phyloP scores from a whole-genome alignment of 2,113 vertebrate species.

The Miniopterus natalensis region DNA sequence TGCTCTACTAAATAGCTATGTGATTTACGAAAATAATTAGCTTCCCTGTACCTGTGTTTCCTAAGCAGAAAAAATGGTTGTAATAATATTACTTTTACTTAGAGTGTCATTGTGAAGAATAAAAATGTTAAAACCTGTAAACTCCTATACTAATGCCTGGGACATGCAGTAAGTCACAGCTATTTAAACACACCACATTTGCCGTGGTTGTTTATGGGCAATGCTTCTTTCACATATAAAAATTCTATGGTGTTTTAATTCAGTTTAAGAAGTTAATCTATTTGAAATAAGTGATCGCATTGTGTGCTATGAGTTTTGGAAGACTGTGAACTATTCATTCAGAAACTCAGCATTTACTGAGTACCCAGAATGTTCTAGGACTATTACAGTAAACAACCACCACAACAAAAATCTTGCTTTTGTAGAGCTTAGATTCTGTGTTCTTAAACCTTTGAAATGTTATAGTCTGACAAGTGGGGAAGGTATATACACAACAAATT shows the following conservation, averaged over 20 bases:
- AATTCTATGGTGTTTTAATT: background rate
- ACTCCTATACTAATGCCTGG: background rate
- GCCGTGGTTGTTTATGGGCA: background rate
- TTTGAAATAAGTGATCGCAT: background rate
- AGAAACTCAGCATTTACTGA: background rate
- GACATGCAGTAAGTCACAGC: background rate
- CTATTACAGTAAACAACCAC: background rate
- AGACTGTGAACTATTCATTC: background rate
- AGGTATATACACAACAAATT: background rate
- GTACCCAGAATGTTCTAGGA: background rate
- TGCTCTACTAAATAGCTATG: background rate
- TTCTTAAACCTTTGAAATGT: background rate
- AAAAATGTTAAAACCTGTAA: conserved; percentile 11
- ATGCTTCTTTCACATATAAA: background rate
- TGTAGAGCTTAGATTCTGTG: background rate
- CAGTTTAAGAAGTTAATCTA: background rate
- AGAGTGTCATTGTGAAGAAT: background rate
- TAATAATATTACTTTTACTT: background rate
- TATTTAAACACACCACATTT: background rate
- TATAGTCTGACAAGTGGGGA: background rate
- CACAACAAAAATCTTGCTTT: background rate
- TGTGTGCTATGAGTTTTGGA: background rate
- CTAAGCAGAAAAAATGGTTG: background rate
- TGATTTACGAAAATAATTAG: background rate
- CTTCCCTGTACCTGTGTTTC: background rate